Percentiles rank a stretch among this genome's conserved stretches.
phyloP scores from a whole-genome alignment of 2,888 invertebrate species.

The Meloe dianella region DNA sequence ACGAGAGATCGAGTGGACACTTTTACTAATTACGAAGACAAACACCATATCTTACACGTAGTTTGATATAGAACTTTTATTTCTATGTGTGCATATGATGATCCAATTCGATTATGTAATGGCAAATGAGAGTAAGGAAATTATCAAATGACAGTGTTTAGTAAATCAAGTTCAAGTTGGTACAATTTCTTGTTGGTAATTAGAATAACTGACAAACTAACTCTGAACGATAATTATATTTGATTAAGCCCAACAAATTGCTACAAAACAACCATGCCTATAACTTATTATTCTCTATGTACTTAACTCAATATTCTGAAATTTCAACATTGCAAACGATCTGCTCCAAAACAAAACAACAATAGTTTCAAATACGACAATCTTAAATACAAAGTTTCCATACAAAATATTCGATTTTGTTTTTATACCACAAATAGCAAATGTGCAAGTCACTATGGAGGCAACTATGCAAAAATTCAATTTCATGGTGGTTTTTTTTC shows the following conservation, averaged over 20 bases:
- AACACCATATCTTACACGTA: conserved; percentile 26
- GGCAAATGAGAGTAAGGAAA: conserved; percentile 2
- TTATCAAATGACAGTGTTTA: background rate
- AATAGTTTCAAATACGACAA: background rate
- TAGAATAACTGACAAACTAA: conserved; percentile 1
- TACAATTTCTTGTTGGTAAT: conserved; percentile 12
- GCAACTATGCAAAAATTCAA: too few species aligned
- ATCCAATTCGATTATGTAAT: conserved; percentile 9
- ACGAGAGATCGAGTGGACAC: conserved; percentile 5
- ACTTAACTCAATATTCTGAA: background rate
- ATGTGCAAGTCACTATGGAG: background rate
- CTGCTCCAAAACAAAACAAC: background rate
- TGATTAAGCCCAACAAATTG: background rate
- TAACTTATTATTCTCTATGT: background rate
- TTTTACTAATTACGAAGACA: conserved; percentile 33
- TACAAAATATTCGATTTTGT: too few species aligned
- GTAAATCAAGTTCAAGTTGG: conserved; percentile 6
- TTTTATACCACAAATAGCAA: too few species aligned
- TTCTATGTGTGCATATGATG: background rate
- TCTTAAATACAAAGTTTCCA: too few species aligned
- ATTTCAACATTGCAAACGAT: background rate
- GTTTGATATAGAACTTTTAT: background rate
- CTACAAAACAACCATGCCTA: background rate
- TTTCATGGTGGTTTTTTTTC: too few species aligned
- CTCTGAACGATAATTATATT: background rate